These are phyloP conservation scores for Caenorhabditis doughertyi DNA, from an alignment of 2,888 invertebrate species.

Conservation along the genomic window DNA sequence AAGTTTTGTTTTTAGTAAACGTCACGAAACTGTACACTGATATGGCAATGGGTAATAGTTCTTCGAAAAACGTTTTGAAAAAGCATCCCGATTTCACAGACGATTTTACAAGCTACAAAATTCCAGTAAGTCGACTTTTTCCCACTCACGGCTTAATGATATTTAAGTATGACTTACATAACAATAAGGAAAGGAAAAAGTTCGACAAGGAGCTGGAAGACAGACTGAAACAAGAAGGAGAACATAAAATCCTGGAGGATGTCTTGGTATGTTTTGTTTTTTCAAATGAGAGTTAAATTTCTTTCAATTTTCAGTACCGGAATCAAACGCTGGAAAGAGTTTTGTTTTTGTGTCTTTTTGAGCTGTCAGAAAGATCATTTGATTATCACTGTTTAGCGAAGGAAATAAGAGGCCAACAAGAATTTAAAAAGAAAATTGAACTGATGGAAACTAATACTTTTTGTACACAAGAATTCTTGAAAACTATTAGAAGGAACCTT, in stretches of 20 bases:
- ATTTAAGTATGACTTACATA: not conserved
- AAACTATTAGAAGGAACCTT: too few relatives aligned
- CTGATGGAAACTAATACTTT: too few relatives aligned
- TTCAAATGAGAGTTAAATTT: not conserved
- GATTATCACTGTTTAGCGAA: not conserved
- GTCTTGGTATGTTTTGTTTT: not conserved
- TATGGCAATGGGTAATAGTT: too few relatives aligned
- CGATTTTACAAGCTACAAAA: too few relatives aligned
- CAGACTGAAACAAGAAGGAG: not conserved
- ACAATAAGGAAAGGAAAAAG: not conserved
- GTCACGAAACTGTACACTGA: too few relatives aligned
- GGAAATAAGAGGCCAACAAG: not conserved
- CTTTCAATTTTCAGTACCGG: not conserved
- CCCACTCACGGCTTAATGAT: not conserved
- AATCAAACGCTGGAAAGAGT: not conserved
- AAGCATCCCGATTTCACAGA: too few relatives aligned
- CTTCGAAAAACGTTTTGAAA: too few relatives aligned
- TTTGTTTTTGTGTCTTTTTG: not conserved
- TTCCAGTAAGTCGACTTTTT: too few relatives aligned
- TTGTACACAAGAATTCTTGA: too few relatives aligned
- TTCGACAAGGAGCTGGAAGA: not conserved
- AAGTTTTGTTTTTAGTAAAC: too few relatives aligned
- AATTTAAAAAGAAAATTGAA: not conserved
- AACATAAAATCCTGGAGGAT: not conserved
- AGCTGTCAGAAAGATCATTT: not conserved